phyloP scores from a whole-genome alignment of 2,888 invertebrate species.

The Drosophila trichaetosa region DNA sequence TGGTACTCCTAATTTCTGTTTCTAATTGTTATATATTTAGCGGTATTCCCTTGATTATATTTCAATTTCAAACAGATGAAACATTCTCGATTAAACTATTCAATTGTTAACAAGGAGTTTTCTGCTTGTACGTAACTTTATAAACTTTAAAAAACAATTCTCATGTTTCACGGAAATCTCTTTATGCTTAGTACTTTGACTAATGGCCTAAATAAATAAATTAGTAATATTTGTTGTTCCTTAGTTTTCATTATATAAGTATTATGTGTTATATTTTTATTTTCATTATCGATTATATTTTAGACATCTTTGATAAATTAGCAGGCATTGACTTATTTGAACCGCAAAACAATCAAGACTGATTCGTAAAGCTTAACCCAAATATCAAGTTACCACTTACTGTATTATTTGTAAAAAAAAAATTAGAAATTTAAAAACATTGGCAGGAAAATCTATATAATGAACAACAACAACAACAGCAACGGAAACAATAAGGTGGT shows the following conservation, averaged over 20 bases:
- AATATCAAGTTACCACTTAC: constrained; percentile 22
- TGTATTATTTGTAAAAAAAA: constrained; percentile 13
- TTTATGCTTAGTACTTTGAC: background rate
- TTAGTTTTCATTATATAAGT: background rate
- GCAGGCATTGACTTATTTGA: background rate
- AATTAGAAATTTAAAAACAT: constrained; percentile 2
- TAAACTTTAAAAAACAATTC: background rate
- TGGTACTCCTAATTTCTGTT: no score
- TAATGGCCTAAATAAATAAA: background rate
- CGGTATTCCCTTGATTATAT: background rate
- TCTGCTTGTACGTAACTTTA: no score
- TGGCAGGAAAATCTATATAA: background rate
- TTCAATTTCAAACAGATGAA: background rate
- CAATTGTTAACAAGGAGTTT: rapidly evolving
- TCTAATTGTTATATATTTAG: background rate
- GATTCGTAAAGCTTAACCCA: constrained; percentile 16
- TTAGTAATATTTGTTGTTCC: background rate
- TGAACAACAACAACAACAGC: constrained; percentile 21
- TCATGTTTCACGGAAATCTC: background rate
- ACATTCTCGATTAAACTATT: background rate
- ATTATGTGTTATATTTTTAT: background rate
- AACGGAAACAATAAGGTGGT: constrained; percentile 89
- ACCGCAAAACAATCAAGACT: background rate
- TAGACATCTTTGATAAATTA: background rate
- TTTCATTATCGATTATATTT: background rate